These are phyloP conservation scores for Artemia sinica DNA, from an alignment of 2,888 invertebrate species.

Conservation along the genomic window DNA sequence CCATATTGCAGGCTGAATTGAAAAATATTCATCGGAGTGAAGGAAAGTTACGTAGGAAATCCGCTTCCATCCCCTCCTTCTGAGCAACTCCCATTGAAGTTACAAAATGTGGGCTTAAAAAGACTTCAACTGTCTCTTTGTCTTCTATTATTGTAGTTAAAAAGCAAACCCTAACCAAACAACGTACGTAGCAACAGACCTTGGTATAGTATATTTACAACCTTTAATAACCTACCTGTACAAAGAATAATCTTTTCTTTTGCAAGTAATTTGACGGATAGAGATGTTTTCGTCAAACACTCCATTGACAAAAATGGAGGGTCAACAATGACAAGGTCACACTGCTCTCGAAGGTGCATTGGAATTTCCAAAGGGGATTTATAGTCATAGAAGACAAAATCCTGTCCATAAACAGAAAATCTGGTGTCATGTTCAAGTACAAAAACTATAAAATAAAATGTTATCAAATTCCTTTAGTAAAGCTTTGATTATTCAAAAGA, in stretches of 20 bases:
- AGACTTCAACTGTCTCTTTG: neutral
- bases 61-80: neutral
- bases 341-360: conserved; percentile 40
- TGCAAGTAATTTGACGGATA: conserved; percentile 53
- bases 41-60: too few relatives aligned
- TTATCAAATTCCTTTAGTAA: conserved; percentile 6
- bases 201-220: neutral
- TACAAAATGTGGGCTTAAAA: too few relatives aligned
- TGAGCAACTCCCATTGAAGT: neutral
- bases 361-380: conserved; percentile 53
- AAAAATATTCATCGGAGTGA: too few relatives aligned
- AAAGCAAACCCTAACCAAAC: conserved; percentile 16
- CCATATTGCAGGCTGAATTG: too few relatives aligned
- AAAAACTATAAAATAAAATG: conserved; percentile 40
- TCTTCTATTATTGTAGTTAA: conserved; percentile 15
- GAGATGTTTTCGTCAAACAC: conserved; percentile 63
- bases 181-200: neutral
- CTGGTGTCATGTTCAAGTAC: conserved; percentile 70
- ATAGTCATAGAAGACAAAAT: conserved; percentile 76
- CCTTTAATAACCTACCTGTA: conserved; percentile 44
- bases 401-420: conserved; percentile 55
- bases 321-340: conserved; percentile 74
- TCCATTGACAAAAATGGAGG: conserved; percentile 89
- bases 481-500: too few relatives aligned
- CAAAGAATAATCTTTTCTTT: conserved; percentile 65